A percentile compares a stretch with the other conserved stretches of the same genome.
Conservation (phyloP, 2,797 vertebrate genomes). For the Neoniphon sammara region DNA sequence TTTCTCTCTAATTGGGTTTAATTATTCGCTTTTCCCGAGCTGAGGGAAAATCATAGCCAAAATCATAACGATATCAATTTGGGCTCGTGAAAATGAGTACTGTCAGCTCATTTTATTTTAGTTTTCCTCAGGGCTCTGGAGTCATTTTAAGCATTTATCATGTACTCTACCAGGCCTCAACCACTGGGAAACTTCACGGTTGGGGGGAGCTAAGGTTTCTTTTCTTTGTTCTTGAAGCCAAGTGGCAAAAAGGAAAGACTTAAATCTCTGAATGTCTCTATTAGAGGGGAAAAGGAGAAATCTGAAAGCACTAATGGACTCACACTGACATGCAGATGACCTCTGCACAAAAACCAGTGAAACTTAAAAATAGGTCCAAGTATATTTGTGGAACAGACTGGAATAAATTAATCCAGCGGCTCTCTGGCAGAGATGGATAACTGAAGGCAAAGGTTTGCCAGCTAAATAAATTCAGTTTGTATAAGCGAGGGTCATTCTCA, state of each 20-base stretch:
- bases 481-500: conserved; percentile 56
- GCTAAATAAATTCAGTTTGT: conserved; percentile 59
- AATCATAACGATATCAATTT: conserved; percentile 74
- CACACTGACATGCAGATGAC: conserved; percentile 54
- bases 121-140: conserved; percentile 61
- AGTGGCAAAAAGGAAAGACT: conserved; percentile 54
- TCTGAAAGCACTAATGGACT: conserved; percentile 51
- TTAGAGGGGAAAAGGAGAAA: conserved; percentile 51
- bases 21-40: conserved; percentile 64
- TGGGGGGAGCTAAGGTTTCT: conserved; percentile 60
- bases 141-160: conserved; percentile 71
- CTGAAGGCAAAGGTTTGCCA: conserved; percentile 35
- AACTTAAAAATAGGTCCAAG: conserved; percentile 38
- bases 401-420: conserved; percentile 49
- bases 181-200: conserved; percentile 49
- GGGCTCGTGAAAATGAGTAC: conserved; percentile 60
- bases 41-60: conserved; percentile 58
- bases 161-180: conserved; percentile 56
- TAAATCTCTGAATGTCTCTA: conserved; percentile 66
- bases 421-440: conserved; percentile 51
- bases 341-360: conserved; percentile 42
- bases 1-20: conserved; percentile 61
- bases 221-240: conserved; percentile 77
- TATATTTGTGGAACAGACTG: conserved; percentile 49
- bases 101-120: conserved; percentile 77